Conservation (phyloP, 2,888 invertebrate species). For the Volucella inflata region DNA sequence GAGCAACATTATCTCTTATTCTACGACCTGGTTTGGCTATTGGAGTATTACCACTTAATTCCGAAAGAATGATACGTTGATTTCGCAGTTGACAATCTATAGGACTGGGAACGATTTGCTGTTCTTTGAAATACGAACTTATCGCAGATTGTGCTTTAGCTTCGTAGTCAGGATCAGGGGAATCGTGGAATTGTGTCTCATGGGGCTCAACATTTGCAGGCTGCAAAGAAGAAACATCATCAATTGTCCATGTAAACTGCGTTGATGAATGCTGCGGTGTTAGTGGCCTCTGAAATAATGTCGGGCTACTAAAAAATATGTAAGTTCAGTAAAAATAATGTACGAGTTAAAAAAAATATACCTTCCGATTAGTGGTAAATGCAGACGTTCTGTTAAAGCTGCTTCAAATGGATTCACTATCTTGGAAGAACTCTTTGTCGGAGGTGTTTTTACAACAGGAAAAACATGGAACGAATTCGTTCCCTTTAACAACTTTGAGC, state of each 20-base stretch:
- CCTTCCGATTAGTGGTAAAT: constrained; percentile 88
- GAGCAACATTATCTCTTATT: constrained; percentile 84
- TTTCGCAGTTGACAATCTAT: constrained; percentile 81
- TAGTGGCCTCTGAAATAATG: constrained; percentile 81
- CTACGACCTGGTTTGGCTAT: constrained; percentile 79
- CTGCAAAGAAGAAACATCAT: constrained; percentile 87
- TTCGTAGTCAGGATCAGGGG: constrained; percentile 86
- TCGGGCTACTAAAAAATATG: constrained; percentile 79
- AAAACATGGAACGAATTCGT: constrained; percentile 76
- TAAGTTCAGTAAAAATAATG: not conserved
- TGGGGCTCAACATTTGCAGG: constrained; percentile 87
- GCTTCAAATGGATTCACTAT: constrained; percentile 87
- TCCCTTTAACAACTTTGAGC: constrained; percentile 40
- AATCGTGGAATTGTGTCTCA: constrained; percentile 85
- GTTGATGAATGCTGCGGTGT: constrained; percentile 82
- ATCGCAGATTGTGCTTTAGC: constrained; percentile 87
- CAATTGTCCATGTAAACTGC: constrained; percentile 88
- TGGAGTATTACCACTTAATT: constrained; percentile 79
- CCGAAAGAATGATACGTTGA: constrained; percentile 81
- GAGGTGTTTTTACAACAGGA: constrained; percentile 84
- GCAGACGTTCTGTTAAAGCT: constrained; percentile 86
- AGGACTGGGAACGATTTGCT: constrained; percentile 83
- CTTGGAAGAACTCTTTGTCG: constrained; percentile 85
- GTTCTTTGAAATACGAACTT: constrained; percentile 83
- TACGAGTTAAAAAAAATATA: constrained; percentile 77